phyloP scores from a whole-genome alignment of 2,888 invertebrate species.

The Quadroppia sp. region DNA sequence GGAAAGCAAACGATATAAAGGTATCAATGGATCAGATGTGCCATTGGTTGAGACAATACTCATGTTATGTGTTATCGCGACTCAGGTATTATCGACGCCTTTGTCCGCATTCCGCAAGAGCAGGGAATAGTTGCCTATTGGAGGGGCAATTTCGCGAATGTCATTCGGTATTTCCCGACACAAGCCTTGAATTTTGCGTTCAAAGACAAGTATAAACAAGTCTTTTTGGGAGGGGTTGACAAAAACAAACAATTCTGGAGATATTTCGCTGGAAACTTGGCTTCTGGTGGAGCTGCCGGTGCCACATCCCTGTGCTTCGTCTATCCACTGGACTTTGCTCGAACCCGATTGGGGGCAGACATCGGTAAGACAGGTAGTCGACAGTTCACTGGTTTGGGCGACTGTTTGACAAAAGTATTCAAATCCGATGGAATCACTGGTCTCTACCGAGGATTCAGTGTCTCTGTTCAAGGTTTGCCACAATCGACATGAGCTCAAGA shows the following conservation, averaged over 20 bases:
- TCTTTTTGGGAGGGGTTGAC: no score
- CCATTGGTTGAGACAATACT: no score
- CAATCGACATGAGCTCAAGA: no score
- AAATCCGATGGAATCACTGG: slow-evolving; percentile 56
- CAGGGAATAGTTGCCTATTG: slow-evolving; percentile 79
- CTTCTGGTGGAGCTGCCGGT: slow-evolving; percentile 55
- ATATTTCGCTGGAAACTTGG: slow-evolving; percentile 53
- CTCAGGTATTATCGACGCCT: slow-evolving; percentile 78
- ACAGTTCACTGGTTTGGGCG: slow-evolving; percentile 58
- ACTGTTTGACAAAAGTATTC: slow-evolving; percentile 56
- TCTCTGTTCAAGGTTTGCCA: slow-evolving; percentile 57
- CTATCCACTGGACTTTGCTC: slow-evolving; percentile 55
- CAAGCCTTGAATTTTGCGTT: slow-evolving; percentile 93
- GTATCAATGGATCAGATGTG: no score
- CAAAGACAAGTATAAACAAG: slow-evolving; percentile 88
- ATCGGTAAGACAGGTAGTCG: slow-evolving; percentile 53
- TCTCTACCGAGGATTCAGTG: slow-evolving; percentile 57
- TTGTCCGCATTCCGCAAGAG: slow-evolving; percentile 77
- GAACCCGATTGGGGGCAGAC: slow-evolving; percentile 53
- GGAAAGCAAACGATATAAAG: slow-evolving; percentile 56
- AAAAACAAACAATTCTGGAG: slow-evolving; percentile 56
- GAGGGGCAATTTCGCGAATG: slow-evolving; percentile 92
- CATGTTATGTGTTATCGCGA: no score
- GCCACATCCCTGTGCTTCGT: slow-evolving; percentile 55
- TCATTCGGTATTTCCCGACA: slow-evolving; percentile 88